Percentiles rank a stretch among this genome's conserved stretches.
Evolutionary conservation across 2,113 vertebrate species (phyloP).

Genomic region (Pluvianellus socialis): DNA sequence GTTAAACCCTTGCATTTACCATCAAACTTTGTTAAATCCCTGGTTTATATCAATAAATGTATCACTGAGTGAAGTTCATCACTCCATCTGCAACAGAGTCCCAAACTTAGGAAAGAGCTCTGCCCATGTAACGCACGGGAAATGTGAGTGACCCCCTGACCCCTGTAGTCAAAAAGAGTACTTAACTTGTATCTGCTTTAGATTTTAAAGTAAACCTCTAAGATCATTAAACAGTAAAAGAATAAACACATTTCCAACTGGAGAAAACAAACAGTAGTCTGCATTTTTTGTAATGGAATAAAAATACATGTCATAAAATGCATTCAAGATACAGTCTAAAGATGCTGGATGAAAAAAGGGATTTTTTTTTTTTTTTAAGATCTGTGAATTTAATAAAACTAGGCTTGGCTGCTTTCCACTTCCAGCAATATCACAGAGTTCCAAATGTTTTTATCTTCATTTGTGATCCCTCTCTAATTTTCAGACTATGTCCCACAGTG

Average conservation of each 20-base stretch:
- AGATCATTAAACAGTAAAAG: not conserved
- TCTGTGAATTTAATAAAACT: not conserved
- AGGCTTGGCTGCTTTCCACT: not conserved
- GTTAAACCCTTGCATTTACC: no score
- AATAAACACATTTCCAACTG: not conserved
- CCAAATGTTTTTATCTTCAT: not conserved
- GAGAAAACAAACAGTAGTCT: not conserved
- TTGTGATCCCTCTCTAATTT: not conserved
- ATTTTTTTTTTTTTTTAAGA: not conserved
- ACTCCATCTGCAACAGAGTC: no score
- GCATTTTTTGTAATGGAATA: not conserved
- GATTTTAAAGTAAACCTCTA: not conserved
- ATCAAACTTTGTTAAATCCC: no score
- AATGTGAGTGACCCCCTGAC: not conserved
- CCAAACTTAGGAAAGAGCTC: not conserved
- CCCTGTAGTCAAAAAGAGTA: not conserved
- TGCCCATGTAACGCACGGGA: not conserved
- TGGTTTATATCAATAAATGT: no score
- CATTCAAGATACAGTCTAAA: not conserved
- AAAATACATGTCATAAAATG: not conserved
- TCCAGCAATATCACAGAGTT: not conserved
- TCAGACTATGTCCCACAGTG: not conserved
- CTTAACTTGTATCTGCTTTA: not conserved
- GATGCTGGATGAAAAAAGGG: not conserved
- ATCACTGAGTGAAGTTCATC: no score